phyloP scores from a whole-genome alignment of 2,797 vertebrate species.

The Adelosebastes latens region DNA sequence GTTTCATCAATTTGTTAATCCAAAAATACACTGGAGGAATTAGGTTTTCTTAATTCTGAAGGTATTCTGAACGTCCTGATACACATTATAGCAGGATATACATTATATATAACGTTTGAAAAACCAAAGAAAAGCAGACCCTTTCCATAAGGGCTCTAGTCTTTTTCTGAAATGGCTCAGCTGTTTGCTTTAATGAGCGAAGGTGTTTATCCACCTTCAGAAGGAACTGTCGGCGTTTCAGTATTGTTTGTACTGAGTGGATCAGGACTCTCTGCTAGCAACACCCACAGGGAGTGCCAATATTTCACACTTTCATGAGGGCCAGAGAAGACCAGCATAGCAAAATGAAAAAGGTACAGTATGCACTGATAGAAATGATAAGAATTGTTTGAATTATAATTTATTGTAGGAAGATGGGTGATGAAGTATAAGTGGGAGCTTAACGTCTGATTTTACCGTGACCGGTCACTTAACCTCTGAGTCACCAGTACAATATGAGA shows the following conservation, averaged over 20 bases:
- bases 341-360: conserved; percentile 33
- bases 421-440: conserved; percentile 14
- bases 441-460: conserved; percentile 5
- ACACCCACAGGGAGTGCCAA: not conserved
- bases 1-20: not conserved
- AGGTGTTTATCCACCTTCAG: not conserved
- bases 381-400: conserved; percentile 8
- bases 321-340: conserved; percentile 30
- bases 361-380: not conserved
- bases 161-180: not conserved
- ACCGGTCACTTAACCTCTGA: not conserved
- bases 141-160: not conserved
- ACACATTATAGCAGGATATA: not conserved
- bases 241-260: conserved; percentile 3
- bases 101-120: not conserved
- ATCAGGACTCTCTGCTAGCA: conserved; percentile 12
- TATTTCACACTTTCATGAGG: conserved; percentile 32
- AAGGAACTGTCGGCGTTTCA: not conserved
- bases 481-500: conserved; percentile 12
- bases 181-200: not conserved
- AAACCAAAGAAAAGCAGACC: not conserved
- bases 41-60: not conserved
- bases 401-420: not conserved
- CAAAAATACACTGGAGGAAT: not conserved
- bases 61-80: not conserved